Evolutionary conservation across 2,888 invertebrate genomes (phyloP), one percentile per base, ranked within the genome.

Genomic region (Deilephila elpenor): DNA sequence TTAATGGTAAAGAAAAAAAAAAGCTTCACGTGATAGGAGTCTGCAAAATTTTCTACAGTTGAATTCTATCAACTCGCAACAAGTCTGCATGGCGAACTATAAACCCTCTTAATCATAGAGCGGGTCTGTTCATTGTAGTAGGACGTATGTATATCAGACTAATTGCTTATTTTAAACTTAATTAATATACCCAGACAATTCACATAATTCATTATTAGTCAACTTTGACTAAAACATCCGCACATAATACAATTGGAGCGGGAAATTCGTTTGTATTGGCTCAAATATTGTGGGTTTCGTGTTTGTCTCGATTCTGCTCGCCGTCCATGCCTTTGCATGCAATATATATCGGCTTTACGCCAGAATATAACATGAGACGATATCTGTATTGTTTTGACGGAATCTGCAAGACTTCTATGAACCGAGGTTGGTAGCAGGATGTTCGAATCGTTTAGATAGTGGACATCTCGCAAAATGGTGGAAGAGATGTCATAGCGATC

Each of bases 201-300:
- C 14, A 3, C 5, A 25, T 25, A 25, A 25, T 14, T 3, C 29
- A 8, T 3, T 60, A 60, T 14, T 29, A 3, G 60, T 60, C 29
- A 60, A 60, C 25, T 60, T 60, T 29, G 25, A 25, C 60, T 25
- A 25, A 8, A 29, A 60, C 60, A 20, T 60, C 60, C 14, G 17
- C 56, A 56, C 56, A 29, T 14, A 14, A 14, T 60, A 29, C 60
- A 60, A 60, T 60, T 60, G 60, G 60, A 60, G 60, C 60, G 60
- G 20, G 29, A 60, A 60, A 29, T 60, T 25, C 29, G 25, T 60
- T 60, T 60, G 60, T 60, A 60, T 60, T 60, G 60, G 60, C 25
- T 14, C 60, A 60, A 60, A 60, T 25, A 60, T 60, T 60, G 56
- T 56, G 60, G 60, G 60, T 25, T 60, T 25, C 25, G 60, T 60